These are phyloP conservation scores for Heliconius charithonia DNA, from an alignment of 2,888 invertebrate genomes.

Conservation along the genomic window DNA sequence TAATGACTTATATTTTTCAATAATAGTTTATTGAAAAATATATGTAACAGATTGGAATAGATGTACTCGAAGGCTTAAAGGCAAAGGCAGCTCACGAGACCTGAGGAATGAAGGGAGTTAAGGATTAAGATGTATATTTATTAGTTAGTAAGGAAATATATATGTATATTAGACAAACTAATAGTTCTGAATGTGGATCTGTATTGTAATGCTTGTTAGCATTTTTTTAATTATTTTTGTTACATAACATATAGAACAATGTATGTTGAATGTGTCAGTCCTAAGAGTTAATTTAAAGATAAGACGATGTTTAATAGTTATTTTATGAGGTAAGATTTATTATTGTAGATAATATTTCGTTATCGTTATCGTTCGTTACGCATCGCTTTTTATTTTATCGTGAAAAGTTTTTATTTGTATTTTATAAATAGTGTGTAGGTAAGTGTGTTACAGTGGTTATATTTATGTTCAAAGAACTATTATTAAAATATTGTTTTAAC, in stretches of 20 bases:
- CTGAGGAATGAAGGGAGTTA: slow-evolving; percentile 27
- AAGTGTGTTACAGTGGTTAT: slow-evolving; percentile 28
- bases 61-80: slow-evolving; percentile 12
- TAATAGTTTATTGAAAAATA: not conserved
- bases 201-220: slow-evolving; percentile 19
- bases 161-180: slow-evolving; percentile 29
- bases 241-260: slow-evolving; percentile 21
- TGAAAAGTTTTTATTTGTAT: slow-evolving; percentile 21
- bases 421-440: slow-evolving; percentile 24
- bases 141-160: slow-evolving; percentile 24
- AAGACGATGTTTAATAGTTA: slow-evolving; percentile 6
- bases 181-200: slow-evolving; percentile 32
- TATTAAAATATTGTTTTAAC: slow-evolving; percentile 37
- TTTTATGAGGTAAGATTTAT: slow-evolving; percentile 25
- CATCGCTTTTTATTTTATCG: slow-evolving; percentile 11
- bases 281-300: slow-evolving; percentile 22
- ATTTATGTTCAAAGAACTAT: slow-evolving; percentile 34
- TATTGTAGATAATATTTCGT: slow-evolving; percentile 31
- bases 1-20: not conserved
- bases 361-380: slow-evolving; percentile 14
- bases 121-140: slow-evolving; percentile 30
- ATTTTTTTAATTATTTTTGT: slow-evolving; percentile 12
- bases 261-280: slow-evolving; percentile 26
- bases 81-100: slow-evolving; percentile 15
- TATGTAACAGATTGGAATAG: not conserved